These are phyloP conservation scores for Muricea muricata DNA, from an alignment of 92 coral and sea anemone genomes.

Conservation along the genomic window DNA sequence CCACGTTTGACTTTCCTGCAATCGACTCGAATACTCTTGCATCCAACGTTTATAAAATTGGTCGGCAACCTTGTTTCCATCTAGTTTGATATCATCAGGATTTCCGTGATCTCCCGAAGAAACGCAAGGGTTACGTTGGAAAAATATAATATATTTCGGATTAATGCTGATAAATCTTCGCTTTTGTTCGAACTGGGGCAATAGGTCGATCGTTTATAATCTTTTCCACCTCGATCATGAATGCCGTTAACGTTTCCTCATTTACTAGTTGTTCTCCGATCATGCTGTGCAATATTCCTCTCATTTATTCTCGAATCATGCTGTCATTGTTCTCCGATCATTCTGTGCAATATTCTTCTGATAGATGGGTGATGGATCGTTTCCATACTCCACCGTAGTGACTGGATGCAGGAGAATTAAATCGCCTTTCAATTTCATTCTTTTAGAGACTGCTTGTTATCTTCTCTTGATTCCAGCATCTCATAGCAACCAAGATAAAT, in stretches of 20 bases:
- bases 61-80: conserved; percentile 66
- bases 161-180: conserved; percentile 60
- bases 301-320: too few species aligned
- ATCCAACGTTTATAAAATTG: conserved; percentile 50
- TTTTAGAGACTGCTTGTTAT: conserved; percentile 39
- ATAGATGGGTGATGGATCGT: conserved; percentile 63
- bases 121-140: conserved; percentile 38
- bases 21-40: conserved; percentile 41
- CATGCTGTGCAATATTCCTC: conserved; percentile 60
- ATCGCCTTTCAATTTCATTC: conserved; percentile 50
- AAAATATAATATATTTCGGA: conserved; percentile 55
- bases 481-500: conserved; percentile 61
- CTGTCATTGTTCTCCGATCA: too few species aligned
- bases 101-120: conserved; percentile 39
- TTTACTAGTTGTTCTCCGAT: conserved; percentile 57
- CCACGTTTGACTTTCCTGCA: conserved; percentile 74
- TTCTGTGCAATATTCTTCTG: conserved; percentile 52
- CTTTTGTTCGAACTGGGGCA: conserved; percentile 64
- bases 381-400: conserved; percentile 75
- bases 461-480: conserved; percentile 64
- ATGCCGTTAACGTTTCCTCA: conserved; percentile 60
- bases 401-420: conserved; percentile 74
- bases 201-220: conserved; percentile 65
- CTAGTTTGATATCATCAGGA: conserved; percentile 50
- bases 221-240: conserved; percentile 63